Percentiles rank a stretch among this genome's conserved stretches.
Conservation (phyloP, 2,113 vertebrate genomes). For the Holacanthus passer region DNA sequence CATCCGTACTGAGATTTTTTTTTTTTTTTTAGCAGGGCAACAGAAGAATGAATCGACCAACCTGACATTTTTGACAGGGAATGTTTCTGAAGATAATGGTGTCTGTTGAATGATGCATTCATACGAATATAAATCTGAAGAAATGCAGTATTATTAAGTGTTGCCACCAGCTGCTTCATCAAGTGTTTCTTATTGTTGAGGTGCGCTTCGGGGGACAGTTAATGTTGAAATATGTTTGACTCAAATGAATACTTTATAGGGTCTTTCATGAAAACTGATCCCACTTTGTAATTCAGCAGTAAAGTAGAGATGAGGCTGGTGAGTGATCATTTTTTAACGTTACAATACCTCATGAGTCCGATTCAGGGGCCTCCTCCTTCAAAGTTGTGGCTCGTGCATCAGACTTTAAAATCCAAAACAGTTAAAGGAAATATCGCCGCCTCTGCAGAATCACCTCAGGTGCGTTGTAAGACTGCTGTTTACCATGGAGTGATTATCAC, state of each 20-base stretch:
- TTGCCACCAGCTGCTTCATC: background rate
- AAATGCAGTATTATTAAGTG: background rate
- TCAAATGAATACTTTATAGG: background rate
- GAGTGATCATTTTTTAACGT: background rate
- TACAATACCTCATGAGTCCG: background rate
- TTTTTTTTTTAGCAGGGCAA: background rate
- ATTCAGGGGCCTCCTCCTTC: background rate
- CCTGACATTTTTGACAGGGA: conserved; percentile 2
- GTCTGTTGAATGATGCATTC: background rate
- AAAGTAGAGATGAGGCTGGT: background rate
- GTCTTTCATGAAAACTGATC: background rate
- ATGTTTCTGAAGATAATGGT: background rate
- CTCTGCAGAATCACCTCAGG: background rate
- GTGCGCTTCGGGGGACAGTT: background rate
- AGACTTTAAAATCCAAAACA: background rate
- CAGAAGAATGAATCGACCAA: background rate
- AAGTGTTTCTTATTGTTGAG: background rate
- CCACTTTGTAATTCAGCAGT: background rate
- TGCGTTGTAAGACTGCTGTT: background rate
- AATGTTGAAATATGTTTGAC: background rate
- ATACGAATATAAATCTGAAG: background rate
- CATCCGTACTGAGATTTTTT: background rate
- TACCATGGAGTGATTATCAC: background rate
- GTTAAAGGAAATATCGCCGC: background rate
- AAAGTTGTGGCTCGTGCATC: background rate